Percentiles rank a stretch among this genome's conserved stretches.
Conservation (phyloP, 2,888 invertebrate species). For the Tetramorium bicarinatum region DNA sequence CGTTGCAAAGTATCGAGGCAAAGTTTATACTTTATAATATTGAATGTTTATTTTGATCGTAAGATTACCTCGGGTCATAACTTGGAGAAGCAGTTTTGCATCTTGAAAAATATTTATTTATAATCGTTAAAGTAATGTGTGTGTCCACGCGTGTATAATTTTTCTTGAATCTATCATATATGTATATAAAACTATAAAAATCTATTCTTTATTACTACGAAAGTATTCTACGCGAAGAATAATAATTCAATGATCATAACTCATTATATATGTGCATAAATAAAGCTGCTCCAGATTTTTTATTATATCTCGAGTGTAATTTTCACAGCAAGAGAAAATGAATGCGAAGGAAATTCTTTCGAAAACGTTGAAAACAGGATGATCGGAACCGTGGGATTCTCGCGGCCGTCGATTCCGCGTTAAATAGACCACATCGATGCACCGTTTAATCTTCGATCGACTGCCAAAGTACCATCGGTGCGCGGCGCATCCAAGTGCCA, state of each 20-base stretch:
- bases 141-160: not conserved
- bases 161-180: not conserved
- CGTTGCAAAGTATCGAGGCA: no score
- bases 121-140: not conserved
- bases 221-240: not conserved
- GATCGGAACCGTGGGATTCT: slow-evolving; percentile 42
- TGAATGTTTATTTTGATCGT: not conserved
- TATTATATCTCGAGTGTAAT: not conserved
- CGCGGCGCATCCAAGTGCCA: slow-evolving; percentile 6
- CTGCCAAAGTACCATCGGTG: slow-evolving; percentile 36
- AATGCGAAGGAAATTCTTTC: slow-evolving; percentile 31
- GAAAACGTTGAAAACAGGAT: slow-evolving; percentile 8
- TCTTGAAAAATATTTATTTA: not conserved
- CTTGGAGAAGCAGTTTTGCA: not conserved
- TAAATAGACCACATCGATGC: slow-evolving; percentile 74
- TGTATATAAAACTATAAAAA: not conserved
- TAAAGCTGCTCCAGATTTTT: not conserved
- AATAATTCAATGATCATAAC: not conserved
- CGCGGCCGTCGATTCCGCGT: slow-evolving; percentile 59
- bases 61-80: not conserved
- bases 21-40: not conserved
- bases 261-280: not conserved
- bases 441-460: slow-evolving; percentile 61
- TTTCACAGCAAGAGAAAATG: not conserved
- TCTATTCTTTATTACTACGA: not conserved